Conservation (phyloP, 2,888 invertebrate genomes). For the Seira ritae region DNA sequence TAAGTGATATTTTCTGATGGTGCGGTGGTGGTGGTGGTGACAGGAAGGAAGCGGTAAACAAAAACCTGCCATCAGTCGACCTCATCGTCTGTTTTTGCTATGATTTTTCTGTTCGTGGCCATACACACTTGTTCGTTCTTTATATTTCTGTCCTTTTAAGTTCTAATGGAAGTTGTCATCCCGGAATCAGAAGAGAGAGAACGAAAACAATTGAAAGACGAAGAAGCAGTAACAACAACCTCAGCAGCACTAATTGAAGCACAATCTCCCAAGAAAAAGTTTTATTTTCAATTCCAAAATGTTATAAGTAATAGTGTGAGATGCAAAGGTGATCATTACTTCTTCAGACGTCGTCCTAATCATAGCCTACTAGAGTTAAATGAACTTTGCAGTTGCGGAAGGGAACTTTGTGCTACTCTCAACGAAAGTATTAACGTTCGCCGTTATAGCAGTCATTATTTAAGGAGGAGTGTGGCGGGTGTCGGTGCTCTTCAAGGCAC, state of each 20-base stretch:
- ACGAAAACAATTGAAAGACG: slow-evolving; percentile 1
- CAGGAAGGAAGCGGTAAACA: too few species aligned
- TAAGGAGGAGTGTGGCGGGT: slow-evolving; percentile 18
- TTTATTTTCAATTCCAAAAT: neutral
- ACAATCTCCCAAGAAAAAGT: slow-evolving; percentile 6
- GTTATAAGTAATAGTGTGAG: slow-evolving; percentile 9
- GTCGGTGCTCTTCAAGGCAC: slow-evolving; percentile 51
- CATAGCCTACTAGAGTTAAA: too few species aligned
- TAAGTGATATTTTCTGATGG: too few species aligned
- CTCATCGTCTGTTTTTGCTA: neutral
- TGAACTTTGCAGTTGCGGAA: too few species aligned
- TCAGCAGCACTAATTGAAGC: too few species aligned
- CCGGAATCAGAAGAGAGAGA: slow-evolving; percentile 2
- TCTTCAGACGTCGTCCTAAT: too few species aligned
- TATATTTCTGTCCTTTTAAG: neutral
- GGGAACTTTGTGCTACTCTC: too few species aligned
- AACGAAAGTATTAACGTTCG: too few species aligned
- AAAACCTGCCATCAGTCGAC: too few species aligned
- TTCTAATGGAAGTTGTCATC: slow-evolving; percentile 57
- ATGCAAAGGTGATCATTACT: slow-evolving; percentile 2
- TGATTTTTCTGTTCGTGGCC: neutral
- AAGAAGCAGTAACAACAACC: slow-evolving; percentile 22
- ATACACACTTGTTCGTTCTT: neutral
- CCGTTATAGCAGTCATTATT: too few species aligned
- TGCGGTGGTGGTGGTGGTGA: too few species aligned